phyloP scores from a whole-genome alignment of 2,797 vertebrate genomes.

The Sebastes kiyomatsui region DNA sequence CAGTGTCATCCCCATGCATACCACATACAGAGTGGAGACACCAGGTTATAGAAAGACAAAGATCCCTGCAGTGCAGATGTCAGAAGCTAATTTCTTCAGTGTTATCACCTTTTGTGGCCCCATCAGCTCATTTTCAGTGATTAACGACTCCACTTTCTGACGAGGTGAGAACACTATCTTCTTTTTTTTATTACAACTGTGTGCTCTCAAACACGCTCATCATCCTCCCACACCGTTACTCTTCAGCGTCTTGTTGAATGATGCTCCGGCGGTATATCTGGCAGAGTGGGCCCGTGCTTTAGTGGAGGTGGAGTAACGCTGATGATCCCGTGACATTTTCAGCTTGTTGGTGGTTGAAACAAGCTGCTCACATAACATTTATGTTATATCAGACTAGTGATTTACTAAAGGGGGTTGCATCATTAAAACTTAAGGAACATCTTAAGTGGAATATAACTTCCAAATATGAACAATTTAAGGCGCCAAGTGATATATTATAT shows the following conservation, averaged over 20 bases:
- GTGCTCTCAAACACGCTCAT: not conserved
- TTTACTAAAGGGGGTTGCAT: not conserved
- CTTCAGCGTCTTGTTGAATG: not conserved
- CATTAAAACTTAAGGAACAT: not conserved
- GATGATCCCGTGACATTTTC: not conserved
- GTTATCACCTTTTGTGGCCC: not conserved
- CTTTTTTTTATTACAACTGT: not conserved
- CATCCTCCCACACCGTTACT: constrained; percentile 35
- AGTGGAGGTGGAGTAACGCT: constrained; percentile 31
- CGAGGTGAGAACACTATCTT: not conserved
- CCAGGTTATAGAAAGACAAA: not conserved
- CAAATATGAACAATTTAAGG: not conserved
- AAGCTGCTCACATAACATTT: constrained; percentile 12
- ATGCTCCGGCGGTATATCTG: not conserved
- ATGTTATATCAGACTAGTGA: not conserved
- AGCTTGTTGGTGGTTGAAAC: constrained; percentile 12
- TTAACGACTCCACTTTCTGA: not conserved
- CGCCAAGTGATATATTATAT: not conserved
- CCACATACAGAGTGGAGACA: not conserved
- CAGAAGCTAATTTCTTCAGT: not conserved
- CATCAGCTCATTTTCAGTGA: not conserved
- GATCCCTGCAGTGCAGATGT: not conserved
- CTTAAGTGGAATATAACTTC: not conserved
- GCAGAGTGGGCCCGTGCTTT: constrained; percentile 14
- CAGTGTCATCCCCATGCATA: too few species aligned